phyloP scores from a whole-genome alignment of 1,140 invertebrate species.

The Caenorhabditis briggsae region DNA sequence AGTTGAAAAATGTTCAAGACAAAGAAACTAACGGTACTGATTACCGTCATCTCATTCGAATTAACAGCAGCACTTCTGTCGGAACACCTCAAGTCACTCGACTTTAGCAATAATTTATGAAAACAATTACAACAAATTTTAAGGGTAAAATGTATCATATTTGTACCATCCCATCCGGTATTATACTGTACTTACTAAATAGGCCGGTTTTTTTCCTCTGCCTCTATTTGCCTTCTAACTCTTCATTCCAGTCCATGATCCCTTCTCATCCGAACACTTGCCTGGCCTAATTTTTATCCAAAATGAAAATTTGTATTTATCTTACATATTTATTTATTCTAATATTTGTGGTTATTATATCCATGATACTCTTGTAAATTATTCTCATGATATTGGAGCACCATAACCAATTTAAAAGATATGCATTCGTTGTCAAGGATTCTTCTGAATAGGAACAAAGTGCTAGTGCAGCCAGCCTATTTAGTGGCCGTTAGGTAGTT shows the following conservation, averaged over 20 bases:
- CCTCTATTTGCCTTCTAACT: background rate
- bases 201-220: background rate
- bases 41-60: slow-evolving; percentile 28
- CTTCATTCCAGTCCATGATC: slow-evolving; percentile 9
- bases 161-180: background rate
- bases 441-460: background rate
- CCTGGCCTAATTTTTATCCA: background rate
- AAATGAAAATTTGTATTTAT: no score
- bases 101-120: background rate
- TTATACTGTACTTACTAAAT: background rate
- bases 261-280: background rate
- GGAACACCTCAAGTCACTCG: slow-evolving; percentile 37
- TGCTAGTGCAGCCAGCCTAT: background rate
- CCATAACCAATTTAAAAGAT: no score
- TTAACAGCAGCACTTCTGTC: slow-evolving; percentile 39
- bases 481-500: background rate
- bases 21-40: slow-evolving; percentile 28
- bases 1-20: slow-evolving; percentile 45
- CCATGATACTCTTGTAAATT: background rate
- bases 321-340: no score
- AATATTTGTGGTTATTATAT: no score
- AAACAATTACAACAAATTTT: background rate
- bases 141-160: slow-evolving; percentile 11
- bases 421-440: slow-evolving; percentile 37
- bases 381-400: no score